Base-by-base conservation (phyloP, 2,888 invertebrate species). In the Stenoptilia bipunctidactyla region DNA sequence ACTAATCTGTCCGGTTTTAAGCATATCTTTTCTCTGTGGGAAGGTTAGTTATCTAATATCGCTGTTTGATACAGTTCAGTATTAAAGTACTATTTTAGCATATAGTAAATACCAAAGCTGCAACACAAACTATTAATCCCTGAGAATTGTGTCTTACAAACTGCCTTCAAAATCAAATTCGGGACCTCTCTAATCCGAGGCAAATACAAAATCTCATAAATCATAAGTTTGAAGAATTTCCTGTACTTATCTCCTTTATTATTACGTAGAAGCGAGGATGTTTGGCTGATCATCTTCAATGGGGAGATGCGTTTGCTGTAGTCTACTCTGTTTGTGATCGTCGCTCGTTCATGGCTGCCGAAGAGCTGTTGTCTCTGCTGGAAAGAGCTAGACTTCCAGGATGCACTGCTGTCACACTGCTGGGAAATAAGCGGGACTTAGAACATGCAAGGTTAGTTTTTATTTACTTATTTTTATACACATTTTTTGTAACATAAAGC, bases 291-390 rank as follows among this genome's bases (percentile, higher is more conserved):
- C 92, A 92, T 66, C 85, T 92, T 46, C 85, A 92, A 55, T 93
- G 92, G 92, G 92, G 92, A 15, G 93, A 93, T 58, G 92, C 92
- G 0, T 92, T 92, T 65, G 90, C 92, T 20, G 87, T 93, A 48
- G 92, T 93, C 37, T 93, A 93, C 75, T 92, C 92, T 35, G 91
- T 93, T 35, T 91, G 90, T 59, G 91, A 91, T 60, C 86, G 89
- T 47, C 86, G 88, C 40, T 92, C 92, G 52, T 93, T 93, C 68
- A 77, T 89, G 53, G 91, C 90, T 51, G 92, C 92, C 1, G 87
- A 89, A 33, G 90, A 90, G 52, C 84, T 91, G 15, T 69, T 92
- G 49, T 90, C 90, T 40, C 86, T 91, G 49, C 74, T 92, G 51
- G 88, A 90, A 46, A 86, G 91, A 58, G 86, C 91, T 36, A 88